A percentile compares a stretch with the other conserved stretches of the same genome.
Evolutionary conservation across 2,888 invertebrate genomes (phyloP).

Genomic region (Synanthedon myopaeformis): DNA sequence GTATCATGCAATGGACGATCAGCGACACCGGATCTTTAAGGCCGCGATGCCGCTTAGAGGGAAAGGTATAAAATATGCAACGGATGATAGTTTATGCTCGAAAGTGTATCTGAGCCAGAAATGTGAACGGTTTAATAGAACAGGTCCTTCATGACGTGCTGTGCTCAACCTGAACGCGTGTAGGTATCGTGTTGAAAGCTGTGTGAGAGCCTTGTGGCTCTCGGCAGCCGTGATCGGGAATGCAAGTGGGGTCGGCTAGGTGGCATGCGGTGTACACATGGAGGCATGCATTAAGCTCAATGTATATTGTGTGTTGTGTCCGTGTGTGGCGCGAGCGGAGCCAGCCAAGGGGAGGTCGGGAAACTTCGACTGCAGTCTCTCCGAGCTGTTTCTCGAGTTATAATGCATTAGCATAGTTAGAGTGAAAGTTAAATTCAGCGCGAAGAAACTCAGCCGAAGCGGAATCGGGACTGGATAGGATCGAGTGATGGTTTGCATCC

Average conservation of each 20-base stretch:
- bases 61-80: constrained; percentile 71
- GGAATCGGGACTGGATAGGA: constrained; percentile 25
- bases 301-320: constrained; percentile 30
- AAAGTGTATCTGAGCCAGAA: constrained; percentile 47
- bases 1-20: constrained; percentile 57
- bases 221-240: constrained; percentile 66
- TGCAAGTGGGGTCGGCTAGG: constrained; percentile 62
- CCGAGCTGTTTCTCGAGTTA: constrained; percentile 19
- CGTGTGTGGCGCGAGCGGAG: constrained; percentile 66
- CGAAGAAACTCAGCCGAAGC: constrained; percentile 46
- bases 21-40: constrained; percentile 55
- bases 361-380: constrained; percentile 40
- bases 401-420: not conserved
- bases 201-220: constrained; percentile 46
- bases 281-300: constrained; percentile 60
- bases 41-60: constrained; percentile 60
- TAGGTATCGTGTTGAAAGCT: constrained; percentile 60
- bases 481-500: constrained; percentile 63
- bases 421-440: constrained; percentile 13
- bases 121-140: constrained; percentile 36
- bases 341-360: constrained; percentile 54
- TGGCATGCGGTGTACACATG: constrained; percentile 59
- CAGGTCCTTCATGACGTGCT: constrained; percentile 34
- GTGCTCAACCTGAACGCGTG: constrained; percentile 63
- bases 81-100: constrained; percentile 58